phyloP scores from a whole-genome alignment of 2,113 vertebrate species.

The Cyphomyrus plagiostoma region DNA sequence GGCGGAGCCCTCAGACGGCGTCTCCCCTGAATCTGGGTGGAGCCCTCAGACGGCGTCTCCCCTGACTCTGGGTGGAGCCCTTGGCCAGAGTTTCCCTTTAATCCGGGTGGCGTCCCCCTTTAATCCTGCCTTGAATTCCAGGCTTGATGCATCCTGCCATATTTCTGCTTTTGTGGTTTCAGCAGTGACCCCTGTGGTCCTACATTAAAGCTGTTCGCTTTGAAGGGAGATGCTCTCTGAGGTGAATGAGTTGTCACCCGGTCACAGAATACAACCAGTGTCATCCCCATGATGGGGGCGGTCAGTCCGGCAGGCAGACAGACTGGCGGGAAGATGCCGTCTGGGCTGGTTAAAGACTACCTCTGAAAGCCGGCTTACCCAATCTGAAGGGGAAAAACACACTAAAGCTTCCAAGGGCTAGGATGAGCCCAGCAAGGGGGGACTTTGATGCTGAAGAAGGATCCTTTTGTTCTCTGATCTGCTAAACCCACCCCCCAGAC shows the following conservation, averaged over 20 bases:
- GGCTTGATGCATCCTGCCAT: not conserved
- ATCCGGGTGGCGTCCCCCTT: not conserved
- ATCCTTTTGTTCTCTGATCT: conserved; percentile 62
- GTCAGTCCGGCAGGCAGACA: not conserved
- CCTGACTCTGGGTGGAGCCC: not conserved
- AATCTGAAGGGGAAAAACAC: conserved; percentile 41
- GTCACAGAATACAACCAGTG: not conserved
- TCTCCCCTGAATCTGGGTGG: too few relatives aligned
- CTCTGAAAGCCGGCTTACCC: conserved; percentile 56
- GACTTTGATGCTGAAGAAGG: conserved; percentile 58
- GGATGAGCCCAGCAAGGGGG: conserved; percentile 37
- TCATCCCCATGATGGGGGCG: not conserved
- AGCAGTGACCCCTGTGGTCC: not conserved
- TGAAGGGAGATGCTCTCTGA: not conserved
- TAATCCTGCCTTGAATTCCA: not conserved
- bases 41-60: not conserved
- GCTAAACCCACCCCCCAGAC: conserved; percentile 41
- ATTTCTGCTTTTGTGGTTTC: not conserved
- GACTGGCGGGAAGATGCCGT: not conserved
- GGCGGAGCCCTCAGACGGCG: too few relatives aligned
- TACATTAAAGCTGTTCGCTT: not conserved
- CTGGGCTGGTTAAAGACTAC: conserved; percentile 60
- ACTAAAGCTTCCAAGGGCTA: conserved; percentile 39
- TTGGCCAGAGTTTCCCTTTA: not conserved
- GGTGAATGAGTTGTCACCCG: not conserved